Base-by-base conservation (phyloP, 2,797 vertebrate species). In the Microcaecilia unicolor region DNA sequence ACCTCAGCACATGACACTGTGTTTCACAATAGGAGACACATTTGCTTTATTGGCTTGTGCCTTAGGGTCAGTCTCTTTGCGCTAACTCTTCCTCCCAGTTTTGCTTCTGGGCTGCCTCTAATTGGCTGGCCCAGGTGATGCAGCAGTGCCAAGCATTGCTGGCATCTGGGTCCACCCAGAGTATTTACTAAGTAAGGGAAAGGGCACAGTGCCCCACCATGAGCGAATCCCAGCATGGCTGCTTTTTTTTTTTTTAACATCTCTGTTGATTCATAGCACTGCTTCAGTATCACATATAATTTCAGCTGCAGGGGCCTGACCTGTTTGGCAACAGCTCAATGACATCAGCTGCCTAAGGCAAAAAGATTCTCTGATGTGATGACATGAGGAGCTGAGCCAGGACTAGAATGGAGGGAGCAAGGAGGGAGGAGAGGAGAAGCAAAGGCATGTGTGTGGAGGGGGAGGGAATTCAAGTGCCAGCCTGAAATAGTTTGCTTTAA, bases 341-440 rank as follows among this genome's bases (percentile, higher is more conserved):
- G 0, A 41, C 46, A 39, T 52, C 51, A 58, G 44, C 51, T 65
- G 51, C 62, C 44, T 40, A 30, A 51, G 48, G 5, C 9, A 35
- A 22, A 35, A 33, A 40, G 22, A 16, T 26, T 47, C 47, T 46
- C 21, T 51, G 53, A 62, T 21, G 8, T 51, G 19, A 20, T 28
- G 28, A 19, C 20, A n/a, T n/a, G n/a, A n/a, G n/a, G n/a, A 55
- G 31, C 10, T 28, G 31, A 35, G 15, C 20, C 19, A 33, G 27
- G 41, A 28, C 35, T 42, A 31, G 15, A 30, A 17, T 5, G 8
- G 3, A 4, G 10, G 17, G 15, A 3, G 3, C 6, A 21, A 18
- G 25, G 12, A 21, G 13, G 4, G 3, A 2, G 17, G 16, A 11
- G 14, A 25, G 28, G 16, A 2, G 1, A 5, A 4, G 9, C 10